phyloP scores from a whole-genome alignment of 2,113 vertebrate genomes.

The Sebastes fasciatus region DNA sequence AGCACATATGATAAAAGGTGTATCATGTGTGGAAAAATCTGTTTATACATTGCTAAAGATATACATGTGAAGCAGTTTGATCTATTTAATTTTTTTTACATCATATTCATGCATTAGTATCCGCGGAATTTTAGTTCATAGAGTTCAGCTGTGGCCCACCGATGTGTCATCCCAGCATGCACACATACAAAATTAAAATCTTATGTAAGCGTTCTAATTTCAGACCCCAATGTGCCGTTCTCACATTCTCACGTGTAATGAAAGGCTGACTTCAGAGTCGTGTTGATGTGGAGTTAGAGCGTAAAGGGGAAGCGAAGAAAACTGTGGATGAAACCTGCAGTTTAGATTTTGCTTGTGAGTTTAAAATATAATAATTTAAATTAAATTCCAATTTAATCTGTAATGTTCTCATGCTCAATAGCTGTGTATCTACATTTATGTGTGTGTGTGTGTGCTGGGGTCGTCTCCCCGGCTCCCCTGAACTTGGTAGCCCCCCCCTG shows the following conservation, averaged over 20 bases:
- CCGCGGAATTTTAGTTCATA: not conserved
- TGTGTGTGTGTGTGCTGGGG: not conserved
- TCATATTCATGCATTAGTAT: not conserved
- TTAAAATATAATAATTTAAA: not conserved
- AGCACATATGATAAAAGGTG: not conserved
- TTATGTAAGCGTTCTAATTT: slow-evolving; percentile 41
- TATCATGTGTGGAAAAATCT: not conserved
- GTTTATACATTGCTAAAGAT: not conserved
- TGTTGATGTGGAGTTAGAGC: not conserved
- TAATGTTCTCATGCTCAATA: no score
- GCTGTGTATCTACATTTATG: no score
- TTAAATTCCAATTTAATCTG: not conserved
- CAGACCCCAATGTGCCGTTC: slow-evolving; percentile 37
- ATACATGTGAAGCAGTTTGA: not conserved
- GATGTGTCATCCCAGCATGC: slow-evolving; percentile 4
- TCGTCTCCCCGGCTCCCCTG: slow-evolving; percentile 47
- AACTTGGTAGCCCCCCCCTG: slow-evolving; percentile 66
- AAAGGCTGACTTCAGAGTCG: slow-evolving; percentile 6
- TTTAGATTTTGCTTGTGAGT: not conserved
- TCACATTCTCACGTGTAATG: slow-evolving; percentile 18
- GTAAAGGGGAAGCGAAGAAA: not conserved
- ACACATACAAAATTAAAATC: slow-evolving; percentile 25
- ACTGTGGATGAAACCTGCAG: not conserved
- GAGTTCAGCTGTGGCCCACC: slow-evolving; percentile 17
- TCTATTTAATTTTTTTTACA: not conserved